Base-by-base conservation (phyloP, 30 jellyfish, hydroid and myxozoan genomes). In the Catostylus mosaicus region DNA sequence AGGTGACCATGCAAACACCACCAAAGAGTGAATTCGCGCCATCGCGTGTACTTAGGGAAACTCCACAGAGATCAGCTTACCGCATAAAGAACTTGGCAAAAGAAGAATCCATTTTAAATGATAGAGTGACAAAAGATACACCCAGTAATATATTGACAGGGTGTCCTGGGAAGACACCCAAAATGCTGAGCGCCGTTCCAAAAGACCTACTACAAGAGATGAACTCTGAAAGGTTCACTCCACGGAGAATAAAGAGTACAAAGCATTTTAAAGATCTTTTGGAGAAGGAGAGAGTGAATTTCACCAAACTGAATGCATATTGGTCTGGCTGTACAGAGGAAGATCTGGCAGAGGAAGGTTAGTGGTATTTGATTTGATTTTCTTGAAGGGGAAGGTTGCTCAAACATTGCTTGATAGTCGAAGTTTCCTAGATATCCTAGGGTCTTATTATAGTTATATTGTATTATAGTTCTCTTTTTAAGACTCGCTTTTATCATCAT, bases 281-380 rank as follows among this genome's bases (percentile, higher is more conserved):
- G 29, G 73, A 73, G 9, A 75, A 26, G 11, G 97, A 90, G 54
- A 82, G 82, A 72, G 73, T 30, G 34, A 90, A 70, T 27, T 71
- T 90, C 61, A 38, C 16, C 30, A 45, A 19, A 5, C 10, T 62
- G 68, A 65, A 62, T 43, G 74, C 70, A 7, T 29, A 51, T 23
- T 90, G 97, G 97, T 67, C 64, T 31, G 46, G 65, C 9, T 62
- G 73, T n/a, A 50, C 83, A 30, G 88, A 73, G 34, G 81, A 75
- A 12, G 67, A 84, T 9, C 62, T 64, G 12, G 61, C 89, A 24
- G 97, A 90, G 59, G 89, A 90, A 74, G 92, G 97, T 90, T 45
- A 2, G 97, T 85, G 16, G 10, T 26, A 59, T 59, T 20, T 14
- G 32, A 59, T 9, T 59, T 59, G 73, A 14, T 10, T 46, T 19